A percentile compares a stretch with the other conserved stretches of the same genome.
Conservation (phyloP, 1,140 invertebrate genomes). For the Heliconius nattereri region DNA sequence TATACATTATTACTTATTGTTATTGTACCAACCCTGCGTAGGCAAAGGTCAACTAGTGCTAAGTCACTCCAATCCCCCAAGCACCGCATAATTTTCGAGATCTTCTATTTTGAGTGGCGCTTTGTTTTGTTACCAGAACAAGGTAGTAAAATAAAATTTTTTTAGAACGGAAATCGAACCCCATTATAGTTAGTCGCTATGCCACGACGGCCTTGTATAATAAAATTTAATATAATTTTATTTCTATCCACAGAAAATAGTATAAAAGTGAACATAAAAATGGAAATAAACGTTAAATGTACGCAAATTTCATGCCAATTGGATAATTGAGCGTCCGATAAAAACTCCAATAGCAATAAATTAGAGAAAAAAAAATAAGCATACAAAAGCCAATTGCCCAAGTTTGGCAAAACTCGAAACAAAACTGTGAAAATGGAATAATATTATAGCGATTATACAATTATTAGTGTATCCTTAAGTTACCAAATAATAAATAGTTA, state of each 20-base stretch:
- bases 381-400: background rate
- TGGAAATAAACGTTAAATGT: slow-evolving; percentile 4
- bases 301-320: slow-evolving; percentile 14
- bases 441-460: background rate
- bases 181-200: background rate
- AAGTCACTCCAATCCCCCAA: too few species aligned
- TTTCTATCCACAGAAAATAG: background rate
- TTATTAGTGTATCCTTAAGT: too few species aligned
- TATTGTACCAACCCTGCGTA: too few species aligned
- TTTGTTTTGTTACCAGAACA: too few species aligned
- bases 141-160: too few species aligned
- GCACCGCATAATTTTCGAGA: too few species aligned
- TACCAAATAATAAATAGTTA: too few species aligned
- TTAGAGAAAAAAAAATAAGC: slow-evolving; percentile 11
- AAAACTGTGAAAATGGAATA: slow-evolving; percentile 10
- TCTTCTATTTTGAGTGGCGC: too few species aligned
- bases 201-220: background rate
- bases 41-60: too few species aligned
- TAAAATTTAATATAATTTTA: background rate
- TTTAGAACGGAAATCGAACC: too few species aligned
- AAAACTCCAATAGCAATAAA: slow-evolving; percentile 13
- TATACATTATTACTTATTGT: too few species aligned
- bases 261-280: slow-evolving; percentile 9
- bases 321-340: slow-evolving; percentile 12
- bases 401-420: slow-evolving; percentile 9